Percentiles rank a stretch among this genome's conserved stretches.
Evolutionary conservation across 2,113 vertebrate genomes (phyloP).

Genomic region (Siniperca chuatsi): DNA sequence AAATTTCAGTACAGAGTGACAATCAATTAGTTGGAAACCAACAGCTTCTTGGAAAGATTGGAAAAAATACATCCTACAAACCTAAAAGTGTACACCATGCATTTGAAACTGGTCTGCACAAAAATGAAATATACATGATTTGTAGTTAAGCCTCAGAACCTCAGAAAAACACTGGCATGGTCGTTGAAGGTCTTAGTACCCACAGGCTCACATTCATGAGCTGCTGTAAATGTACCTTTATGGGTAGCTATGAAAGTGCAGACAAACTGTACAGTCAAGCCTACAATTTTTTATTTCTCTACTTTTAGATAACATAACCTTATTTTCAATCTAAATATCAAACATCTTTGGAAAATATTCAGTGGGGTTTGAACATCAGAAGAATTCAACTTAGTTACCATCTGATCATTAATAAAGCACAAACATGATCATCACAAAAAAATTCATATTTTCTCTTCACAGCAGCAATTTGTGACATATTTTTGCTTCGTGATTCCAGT

Average conservation of each 20-base stretch:
- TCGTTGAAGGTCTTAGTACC: background rate
- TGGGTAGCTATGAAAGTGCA: background rate
- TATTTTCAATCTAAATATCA: background rate
- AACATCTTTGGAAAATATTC: conserved; percentile 40
- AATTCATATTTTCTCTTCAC: conserved; percentile 13
- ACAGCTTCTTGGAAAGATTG: background rate
- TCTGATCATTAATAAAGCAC: conserved; percentile 39
- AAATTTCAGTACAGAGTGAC: background rate
- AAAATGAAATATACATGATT: background rate
- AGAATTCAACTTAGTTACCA: background rate
- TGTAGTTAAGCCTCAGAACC: background rate
- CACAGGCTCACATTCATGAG: conserved; percentile 10
- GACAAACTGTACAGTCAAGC: background rate
- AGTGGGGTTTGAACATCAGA: background rate
- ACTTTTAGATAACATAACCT: background rate
- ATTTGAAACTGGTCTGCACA: background rate
- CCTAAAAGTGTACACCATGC: background rate
- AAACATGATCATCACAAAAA: background rate
- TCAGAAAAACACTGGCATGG: conserved; percentile 8
- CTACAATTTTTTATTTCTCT: background rate
- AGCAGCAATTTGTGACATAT: conserved; percentile 22
- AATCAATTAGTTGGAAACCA: background rate
- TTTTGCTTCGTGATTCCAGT: conserved; percentile 61
- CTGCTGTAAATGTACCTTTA: conserved; percentile 31
- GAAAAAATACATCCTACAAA: background rate